Base-by-base conservation (phyloP, 2,113 vertebrate species). In the Apteryx mantelli region DNA sequence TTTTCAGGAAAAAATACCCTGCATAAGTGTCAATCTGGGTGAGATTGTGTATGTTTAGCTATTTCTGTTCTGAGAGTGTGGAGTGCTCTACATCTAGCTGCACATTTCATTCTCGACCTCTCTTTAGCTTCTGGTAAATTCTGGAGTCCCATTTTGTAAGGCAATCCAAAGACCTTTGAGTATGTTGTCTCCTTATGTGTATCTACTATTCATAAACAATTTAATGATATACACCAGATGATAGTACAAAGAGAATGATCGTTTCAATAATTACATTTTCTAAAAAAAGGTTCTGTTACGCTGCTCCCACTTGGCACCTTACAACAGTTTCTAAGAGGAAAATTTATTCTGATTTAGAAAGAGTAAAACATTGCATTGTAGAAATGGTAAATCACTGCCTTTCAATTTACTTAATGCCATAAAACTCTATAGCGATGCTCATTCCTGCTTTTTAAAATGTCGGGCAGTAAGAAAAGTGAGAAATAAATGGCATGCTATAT, bases 271-370 rank as follows among this genome's bases (percentile, higher is more conserved):
- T 38, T 68, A 60, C 10, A 11, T 89, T 64, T 89, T 85, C 82
- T 90, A 50, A 68, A 70, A 50, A 63, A 82, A 80, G 26, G 5
- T 28, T 66, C 14, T 80, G 4, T 36, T 87, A 34, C 16, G 8
- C 42, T 82, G 61, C 26, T 86, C 15, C 21, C 63, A 7, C 36
- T 71, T 89, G 82, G 82, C 84, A 89, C 5, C 40, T 81, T 88
- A 70, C 42, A 88, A 64, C 6, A 55, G 13, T 52, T 94, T 78
- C 76, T 91, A 95, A 88, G 75, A 89, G 68, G 66, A 50, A 83
- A 91, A 91, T 86, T 91, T 46, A 78, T 89, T 83, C 74, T 91
- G 11, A 80, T 77, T 78, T 86, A 50, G 77, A 93, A 95, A 88
- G 34, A 70, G 58, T 82, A 77, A 82, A 76, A 64, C 68, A 32